A percentile compares a stretch with the other conserved stretches of the same genome.
Evolutionary conservation across 2,113 vertebrate genomes (phyloP).

Genomic region (Gallinago undulata): DNA sequence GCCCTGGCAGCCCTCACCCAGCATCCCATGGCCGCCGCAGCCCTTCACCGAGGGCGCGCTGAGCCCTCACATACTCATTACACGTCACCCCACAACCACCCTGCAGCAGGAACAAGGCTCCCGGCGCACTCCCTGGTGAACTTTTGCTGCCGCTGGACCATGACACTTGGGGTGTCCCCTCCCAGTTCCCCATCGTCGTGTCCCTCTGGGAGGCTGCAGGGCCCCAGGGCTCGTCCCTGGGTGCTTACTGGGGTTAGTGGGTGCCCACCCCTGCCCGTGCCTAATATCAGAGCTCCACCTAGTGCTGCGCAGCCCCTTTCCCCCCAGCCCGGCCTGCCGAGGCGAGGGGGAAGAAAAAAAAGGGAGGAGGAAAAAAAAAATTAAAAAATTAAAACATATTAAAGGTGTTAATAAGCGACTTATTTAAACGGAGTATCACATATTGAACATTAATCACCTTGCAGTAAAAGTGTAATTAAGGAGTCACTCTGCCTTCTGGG

Average conservation of each 20-base stretch:
- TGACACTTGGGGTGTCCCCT: rapidly evolving
- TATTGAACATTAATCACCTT: conserved; percentile 74
- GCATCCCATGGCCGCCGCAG: rapidly evolving
- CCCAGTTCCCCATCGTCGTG: neutral
- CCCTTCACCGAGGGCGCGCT: rapidly evolving
- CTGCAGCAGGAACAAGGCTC: rapidly evolving
- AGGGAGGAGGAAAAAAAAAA: neutral
- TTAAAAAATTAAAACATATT: conserved; percentile 64
- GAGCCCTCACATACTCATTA: rapidly evolving
- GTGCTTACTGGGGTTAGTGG: neutral
- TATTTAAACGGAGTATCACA: conserved; percentile 69
- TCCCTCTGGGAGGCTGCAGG: rapidly evolving
- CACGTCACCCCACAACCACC: rapidly evolving
- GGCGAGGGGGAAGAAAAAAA: neutral
- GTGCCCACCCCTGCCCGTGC: neutral
- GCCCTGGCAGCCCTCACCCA: neutral
- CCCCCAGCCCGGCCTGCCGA: neutral
- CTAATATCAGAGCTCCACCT: conserved; percentile 71
- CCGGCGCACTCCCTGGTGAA: rapidly evolving
- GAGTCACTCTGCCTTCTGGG: conserved; percentile 64
- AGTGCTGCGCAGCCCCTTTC: conserved; percentile 41
- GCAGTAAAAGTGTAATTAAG: conserved; percentile 74
- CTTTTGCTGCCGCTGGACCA: rapidly evolving
- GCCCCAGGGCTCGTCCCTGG: neutral
- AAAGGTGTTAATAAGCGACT: conserved; percentile 66